Evolutionary conservation across 1,140 invertebrate genomes (phyloP), one percentile per base, ranked within the genome.

Genomic region (Brachionus calyciflorus): DNA sequence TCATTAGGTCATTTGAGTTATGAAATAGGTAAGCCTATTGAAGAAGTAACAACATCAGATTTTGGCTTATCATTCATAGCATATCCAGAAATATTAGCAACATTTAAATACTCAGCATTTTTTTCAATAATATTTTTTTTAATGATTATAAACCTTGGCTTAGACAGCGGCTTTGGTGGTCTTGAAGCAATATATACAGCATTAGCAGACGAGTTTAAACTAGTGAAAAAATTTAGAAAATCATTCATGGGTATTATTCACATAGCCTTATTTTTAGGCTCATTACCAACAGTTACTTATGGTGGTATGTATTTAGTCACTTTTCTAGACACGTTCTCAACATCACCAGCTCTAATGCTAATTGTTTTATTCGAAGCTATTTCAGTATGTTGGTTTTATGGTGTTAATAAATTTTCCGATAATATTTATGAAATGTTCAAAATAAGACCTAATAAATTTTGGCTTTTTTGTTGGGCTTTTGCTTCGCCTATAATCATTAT

Each of bases 121-220:
- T 94, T 92, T 92, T 89, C 91, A 0, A 89, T 91, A 0, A 84
- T 93, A 78, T 94, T 94, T 84, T 94, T 94, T 87, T 90, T 92
- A 79, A 93, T 93, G 91, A 87, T 94, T 65, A 88, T 93, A 21
- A 92, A 92, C 81, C 87, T 94, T 17, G 63, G 76, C 17, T 10
- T 77, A 12, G 63, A 69, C 28, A 77, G 60, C 37, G 48, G 26
- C 10, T 77, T 68, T 21, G 76, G 60, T 24, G 60, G 48, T 10
- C 30, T 77, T 14, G 60, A 77, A 77, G 49, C 60, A 49, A 69
- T 77, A 6, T 77, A 68, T 46, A 26, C 60, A 40, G 41, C 60
- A 1, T 33, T 77, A 10, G 30, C 40, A 7, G 76, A 77, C 51
- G 30, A 53, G 41, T 68, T 68, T 28, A 17, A 41, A 40, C 24